phyloP scores from a whole-genome alignment of 1,140 invertebrate genomes.

The Ylistrum balloti region DNA sequence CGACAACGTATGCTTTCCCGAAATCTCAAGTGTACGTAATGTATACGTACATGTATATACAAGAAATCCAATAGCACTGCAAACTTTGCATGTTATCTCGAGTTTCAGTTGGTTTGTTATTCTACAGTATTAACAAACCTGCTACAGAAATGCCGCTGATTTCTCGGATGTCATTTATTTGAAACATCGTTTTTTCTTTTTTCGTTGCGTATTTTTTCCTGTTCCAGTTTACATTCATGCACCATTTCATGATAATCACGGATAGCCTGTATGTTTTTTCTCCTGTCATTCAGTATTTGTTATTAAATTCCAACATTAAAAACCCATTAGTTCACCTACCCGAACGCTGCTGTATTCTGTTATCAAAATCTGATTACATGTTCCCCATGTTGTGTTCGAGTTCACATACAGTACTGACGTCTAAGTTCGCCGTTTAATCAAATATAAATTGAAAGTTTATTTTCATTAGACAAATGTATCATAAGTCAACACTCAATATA shows the following conservation, averaged over 20 bases:
- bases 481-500: not conserved
- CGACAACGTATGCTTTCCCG: not conserved
- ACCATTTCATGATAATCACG: too few relatives aligned
- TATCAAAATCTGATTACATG: not conserved
- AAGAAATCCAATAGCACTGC: not conserved
- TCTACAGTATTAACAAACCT: not conserved
- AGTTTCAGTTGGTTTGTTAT: not conserved
- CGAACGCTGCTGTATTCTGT: not conserved
- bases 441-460: constrained; percentile 29
- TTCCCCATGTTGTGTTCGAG: not conserved
- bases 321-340: constrained; percentile 16
- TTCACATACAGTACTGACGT: not conserved
- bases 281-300: not conserved
- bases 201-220: not conserved
- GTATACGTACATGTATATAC: too few relatives aligned
- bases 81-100: not conserved
- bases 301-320: constrained; percentile 19
- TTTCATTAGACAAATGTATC: constrained; percentile 35
- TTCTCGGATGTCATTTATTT: not conserved
- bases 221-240: not conserved
- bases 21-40: too few relatives aligned
- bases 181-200: not conserved
- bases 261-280: too few relatives aligned
- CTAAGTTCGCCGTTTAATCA: constrained; percentile 34
- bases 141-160: not conserved